phyloP scores from a whole-genome alignment of 2,113 vertebrate genomes.

The Pandion haliaetus region DNA sequence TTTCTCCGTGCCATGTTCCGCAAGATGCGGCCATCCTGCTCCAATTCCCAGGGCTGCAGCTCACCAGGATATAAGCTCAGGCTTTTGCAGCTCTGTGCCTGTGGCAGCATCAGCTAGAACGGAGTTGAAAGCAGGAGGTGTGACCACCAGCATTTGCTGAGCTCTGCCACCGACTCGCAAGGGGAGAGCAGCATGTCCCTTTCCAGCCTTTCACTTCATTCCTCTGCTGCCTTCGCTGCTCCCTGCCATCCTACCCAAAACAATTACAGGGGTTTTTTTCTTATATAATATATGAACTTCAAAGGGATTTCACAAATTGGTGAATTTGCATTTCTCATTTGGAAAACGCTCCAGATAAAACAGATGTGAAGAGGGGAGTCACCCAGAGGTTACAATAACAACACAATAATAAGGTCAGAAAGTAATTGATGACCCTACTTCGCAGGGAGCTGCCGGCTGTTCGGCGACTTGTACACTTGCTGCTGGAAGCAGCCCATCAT shows the following conservation, averaged over 20 bases:
- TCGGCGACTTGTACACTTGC: rapidly evolving
- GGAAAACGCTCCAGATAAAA: neutral
- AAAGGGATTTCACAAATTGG: neutral
- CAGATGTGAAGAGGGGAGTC: neutral
- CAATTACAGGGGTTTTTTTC: neutral
- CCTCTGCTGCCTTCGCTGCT: neutral
- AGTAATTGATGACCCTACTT: neutral
- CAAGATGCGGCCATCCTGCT: neutral
- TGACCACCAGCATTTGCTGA: neutral
- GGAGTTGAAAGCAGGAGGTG: neutral
- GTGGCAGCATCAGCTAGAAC: neutral
- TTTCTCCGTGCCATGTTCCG: neutral
- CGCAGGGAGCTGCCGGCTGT: neutral
- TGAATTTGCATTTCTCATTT: neutral
- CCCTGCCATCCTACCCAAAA: neutral
- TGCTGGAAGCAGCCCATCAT: neutral
- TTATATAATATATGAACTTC: neutral
- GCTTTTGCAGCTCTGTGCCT: neutral
- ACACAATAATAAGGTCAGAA: neutral
- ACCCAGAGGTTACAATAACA: neutral
- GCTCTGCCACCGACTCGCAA: neutral
- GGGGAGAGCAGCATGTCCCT: rapidly evolving
- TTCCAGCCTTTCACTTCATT: neutral
- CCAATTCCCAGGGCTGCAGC: neutral
- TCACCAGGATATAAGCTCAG: neutral